A percentile compares a stretch with the other conserved stretches of the same genome.
Conservation (phyloP, 2,888 invertebrate genomes). For the Plebejus argus region DNA sequence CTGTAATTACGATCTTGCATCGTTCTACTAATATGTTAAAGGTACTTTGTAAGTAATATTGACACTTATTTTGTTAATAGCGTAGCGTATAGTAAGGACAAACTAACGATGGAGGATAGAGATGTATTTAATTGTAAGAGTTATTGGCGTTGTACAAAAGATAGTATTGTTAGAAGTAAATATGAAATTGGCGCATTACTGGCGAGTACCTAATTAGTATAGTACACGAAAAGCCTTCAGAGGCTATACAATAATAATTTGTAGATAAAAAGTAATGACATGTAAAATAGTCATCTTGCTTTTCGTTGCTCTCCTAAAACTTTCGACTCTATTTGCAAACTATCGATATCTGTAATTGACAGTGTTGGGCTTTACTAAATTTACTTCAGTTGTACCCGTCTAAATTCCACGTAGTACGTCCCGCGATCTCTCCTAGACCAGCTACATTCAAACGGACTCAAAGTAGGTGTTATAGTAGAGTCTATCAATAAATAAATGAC, state of each 20-base stretch:
- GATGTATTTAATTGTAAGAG: constrained; percentile 69
- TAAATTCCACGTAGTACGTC: constrained; percentile 10
- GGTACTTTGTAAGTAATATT: constrained; percentile 73
- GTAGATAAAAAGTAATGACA: constrained; percentile 62
- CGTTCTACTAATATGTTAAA: constrained; percentile 72
- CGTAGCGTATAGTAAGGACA: constrained; percentile 68
- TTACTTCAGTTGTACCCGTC: constrained; percentile 29
- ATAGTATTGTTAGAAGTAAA: constrained; percentile 76
- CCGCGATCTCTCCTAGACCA: constrained; percentile 8
- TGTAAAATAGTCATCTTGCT: constrained; percentile 64
- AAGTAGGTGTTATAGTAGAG: constrained; percentile 11
- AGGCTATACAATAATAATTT: constrained; percentile 73
- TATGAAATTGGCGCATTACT: constrained; percentile 80
- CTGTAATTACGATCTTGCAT: constrained; percentile 70
- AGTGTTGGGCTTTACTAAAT: background rate
- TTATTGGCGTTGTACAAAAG: constrained; percentile 80
- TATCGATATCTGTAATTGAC: constrained; percentile 1
- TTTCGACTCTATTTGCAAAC: constrained; percentile 22
- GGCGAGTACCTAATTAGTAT: constrained; percentile 81
- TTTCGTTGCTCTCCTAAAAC: constrained; percentile 66
- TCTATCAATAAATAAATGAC: background rate
- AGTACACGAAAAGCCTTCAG: constrained; percentile 71
- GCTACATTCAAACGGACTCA: background rate
- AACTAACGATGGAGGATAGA: constrained; percentile 75
- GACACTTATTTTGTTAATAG: constrained; percentile 78